Evolutionary conservation across 2,888 invertebrate species (phyloP).

Genomic region (Orthonychiurus folsomi): DNA sequence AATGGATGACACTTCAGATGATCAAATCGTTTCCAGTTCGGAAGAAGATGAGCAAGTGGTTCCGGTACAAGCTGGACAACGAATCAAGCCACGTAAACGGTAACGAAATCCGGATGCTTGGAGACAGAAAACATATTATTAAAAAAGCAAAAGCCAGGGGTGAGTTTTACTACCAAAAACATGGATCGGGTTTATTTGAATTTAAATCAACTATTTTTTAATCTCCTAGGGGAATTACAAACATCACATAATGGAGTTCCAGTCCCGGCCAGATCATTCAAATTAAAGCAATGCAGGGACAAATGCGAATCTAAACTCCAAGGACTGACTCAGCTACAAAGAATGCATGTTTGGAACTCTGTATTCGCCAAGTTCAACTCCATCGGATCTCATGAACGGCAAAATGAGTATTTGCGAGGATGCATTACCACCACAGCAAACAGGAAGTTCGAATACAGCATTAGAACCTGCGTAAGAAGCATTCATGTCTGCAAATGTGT

Average conservation of each 20-base stretch:
- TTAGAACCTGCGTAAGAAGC: too few relatives aligned
- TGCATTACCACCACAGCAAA: too few relatives aligned
- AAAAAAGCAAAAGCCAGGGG: not conserved
- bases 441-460: too few relatives aligned
- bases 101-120: not conserved
- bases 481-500: not conserved
- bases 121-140: not conserved
- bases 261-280: too few relatives aligned
- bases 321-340: too few relatives aligned
- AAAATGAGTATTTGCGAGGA: too few relatives aligned
- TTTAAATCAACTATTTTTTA: not conserved
- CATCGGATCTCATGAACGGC: too few relatives aligned
- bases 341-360: too few relatives aligned
- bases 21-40: not conserved
- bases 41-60: not conserved
- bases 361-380: too few relatives aligned
- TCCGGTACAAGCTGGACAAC: not conserved
- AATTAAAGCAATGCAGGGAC: not conserved
- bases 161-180: not conserved
- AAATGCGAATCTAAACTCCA: not conserved
- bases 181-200: not conserved
- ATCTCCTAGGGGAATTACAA: not conserved
- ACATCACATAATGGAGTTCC: too few relatives aligned
- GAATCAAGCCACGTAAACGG: not conserved
- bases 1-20: too few relatives aligned